Evolutionary conservation across 2,113 vertebrate species (phyloP).

Genomic region (Acinonyx jubatus): DNA sequence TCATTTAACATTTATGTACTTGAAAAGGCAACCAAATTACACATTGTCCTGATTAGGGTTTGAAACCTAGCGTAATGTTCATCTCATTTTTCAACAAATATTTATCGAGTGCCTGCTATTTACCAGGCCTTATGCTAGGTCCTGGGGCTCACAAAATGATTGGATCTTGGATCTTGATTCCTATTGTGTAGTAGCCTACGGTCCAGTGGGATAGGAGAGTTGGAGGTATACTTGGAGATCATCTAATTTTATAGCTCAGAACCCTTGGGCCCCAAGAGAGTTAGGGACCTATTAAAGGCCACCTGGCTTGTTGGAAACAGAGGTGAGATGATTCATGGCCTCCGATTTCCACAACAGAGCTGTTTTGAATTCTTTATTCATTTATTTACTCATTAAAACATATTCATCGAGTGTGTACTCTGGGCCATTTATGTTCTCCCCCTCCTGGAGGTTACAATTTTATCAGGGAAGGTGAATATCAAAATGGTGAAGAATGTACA

Average conservation of each 20-base stretch:
- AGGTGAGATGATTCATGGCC: background rate
- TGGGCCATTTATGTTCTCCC: background rate
- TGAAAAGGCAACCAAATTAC: conserved; percentile 62
- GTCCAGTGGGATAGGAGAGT: background rate
- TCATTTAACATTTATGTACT: conserved; percentile 65
- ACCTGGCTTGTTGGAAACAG: background rate
- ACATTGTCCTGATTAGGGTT: conserved; percentile 61
- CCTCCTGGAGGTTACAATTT: background rate
- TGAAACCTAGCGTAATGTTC: conserved; percentile 42
- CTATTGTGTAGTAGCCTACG: background rate
- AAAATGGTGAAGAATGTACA: background rate
- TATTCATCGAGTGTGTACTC: background rate
- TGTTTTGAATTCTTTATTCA: background rate
- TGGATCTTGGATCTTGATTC: background rate
- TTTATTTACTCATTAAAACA: background rate
- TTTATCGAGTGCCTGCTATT: conserved; percentile 24
- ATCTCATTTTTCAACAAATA: conserved; percentile 54
- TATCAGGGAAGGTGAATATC: background rate
- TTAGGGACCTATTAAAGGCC: background rate
- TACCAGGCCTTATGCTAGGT: background rate
- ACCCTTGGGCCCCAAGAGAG: background rate
- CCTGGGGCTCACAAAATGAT: background rate
- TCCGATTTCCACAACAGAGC: background rate
- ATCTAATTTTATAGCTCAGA: background rate
- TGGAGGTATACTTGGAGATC: background rate